Base-by-base conservation (phyloP, 2,797 vertebrate species). In the Agapornis canus region DNA sequence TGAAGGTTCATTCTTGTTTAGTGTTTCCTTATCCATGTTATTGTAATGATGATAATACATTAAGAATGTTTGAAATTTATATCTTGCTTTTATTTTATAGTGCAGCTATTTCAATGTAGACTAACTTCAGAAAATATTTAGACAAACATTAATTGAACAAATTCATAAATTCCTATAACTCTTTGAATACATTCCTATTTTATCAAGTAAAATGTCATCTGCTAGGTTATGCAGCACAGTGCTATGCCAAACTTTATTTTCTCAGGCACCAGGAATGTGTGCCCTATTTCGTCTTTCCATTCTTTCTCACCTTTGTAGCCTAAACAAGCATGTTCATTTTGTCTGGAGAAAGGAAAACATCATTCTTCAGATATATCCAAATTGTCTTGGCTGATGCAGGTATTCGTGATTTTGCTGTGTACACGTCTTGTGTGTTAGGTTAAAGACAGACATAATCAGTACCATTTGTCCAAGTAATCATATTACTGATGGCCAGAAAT, bases 301-400 rank as follows among this genome's bases (percentile, higher is more conserved):
- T 80, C 69, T 66, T 92, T 88, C 66, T 95, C 70, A 93, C 70
- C 80, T 95, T 91, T 63, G 60, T 90, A 95, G 89, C 60, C 94
- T 95, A 94, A 97, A 92, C 82, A 96, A 93, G 35, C 42, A 9
- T 27, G 63, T 80, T 91, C 15, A 88, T 96, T 96, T 93, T 94
- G 93, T 89, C 92, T 95, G 82, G 82, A 89, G 70, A 65, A 92
- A 81, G 64, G 56, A 95, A 94, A 95, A 91, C 25, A 11, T 93
- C 56, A 86, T 92, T 93, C 68, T 89, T 86, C 45, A 81, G 59
- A 76, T 75, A 71, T 8, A 64, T 35, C 59, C 9, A 42, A 11
- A 75, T 86, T 84, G 29, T 78, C 39, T 94, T 96, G 69, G 86
- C 76, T 82, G 72, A 63, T 48, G 27, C 40, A 82, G 43, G 57